These are phyloP conservation scores for Bugula neritina DNA, from an alignment of 2,888 invertebrate genomes.

Conservation along the genomic window DNA sequence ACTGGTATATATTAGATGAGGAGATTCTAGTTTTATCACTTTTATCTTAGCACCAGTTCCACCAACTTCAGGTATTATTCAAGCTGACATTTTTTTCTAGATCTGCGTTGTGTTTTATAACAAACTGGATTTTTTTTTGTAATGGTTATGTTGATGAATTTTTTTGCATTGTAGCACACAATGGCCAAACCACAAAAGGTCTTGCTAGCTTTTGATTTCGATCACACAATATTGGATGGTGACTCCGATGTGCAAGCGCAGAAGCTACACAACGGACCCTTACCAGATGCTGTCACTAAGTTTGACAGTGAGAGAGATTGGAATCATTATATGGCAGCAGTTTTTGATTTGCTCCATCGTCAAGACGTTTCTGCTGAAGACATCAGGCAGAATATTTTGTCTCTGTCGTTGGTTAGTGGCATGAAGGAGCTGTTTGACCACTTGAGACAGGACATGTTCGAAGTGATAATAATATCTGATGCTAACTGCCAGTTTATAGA, in stretches of 20 bases:
- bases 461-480: slow-evolving; percentile 72
- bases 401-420: slow-evolving; percentile 61
- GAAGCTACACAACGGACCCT: slow-evolving; percentile 57
- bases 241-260: slow-evolving; percentile 68
- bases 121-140: too few species aligned
- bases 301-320: slow-evolving; percentile 51
- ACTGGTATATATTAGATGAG: too few species aligned
- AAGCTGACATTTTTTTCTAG: too few species aligned
- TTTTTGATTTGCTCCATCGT: slow-evolving; percentile 60
- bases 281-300: slow-evolving; percentile 54
- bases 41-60: too few species aligned
- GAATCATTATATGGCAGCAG: slow-evolving; percentile 73
- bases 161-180: too few species aligned
- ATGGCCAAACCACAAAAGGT: too few species aligned
- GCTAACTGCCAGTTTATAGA: slow-evolving; percentile 70
- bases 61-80: too few species aligned
- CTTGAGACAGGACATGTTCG: slow-evolving; percentile 42
- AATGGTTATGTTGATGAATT: too few species aligned
- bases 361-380: slow-evolving; percentile 56
- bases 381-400: slow-evolving; percentile 58
- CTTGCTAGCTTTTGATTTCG: slow-evolving; percentile 72
- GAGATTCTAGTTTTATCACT: too few species aligned
- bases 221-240: slow-evolving; percentile 69
- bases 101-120: too few species aligned
- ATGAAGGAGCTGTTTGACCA: slow-evolving; percentile 60